Percentiles rank a stretch among this genome's conserved stretches.
phyloP scores from a whole-genome alignment of 2,113 vertebrate genomes.

The Elaphurus davidianus region DNA sequence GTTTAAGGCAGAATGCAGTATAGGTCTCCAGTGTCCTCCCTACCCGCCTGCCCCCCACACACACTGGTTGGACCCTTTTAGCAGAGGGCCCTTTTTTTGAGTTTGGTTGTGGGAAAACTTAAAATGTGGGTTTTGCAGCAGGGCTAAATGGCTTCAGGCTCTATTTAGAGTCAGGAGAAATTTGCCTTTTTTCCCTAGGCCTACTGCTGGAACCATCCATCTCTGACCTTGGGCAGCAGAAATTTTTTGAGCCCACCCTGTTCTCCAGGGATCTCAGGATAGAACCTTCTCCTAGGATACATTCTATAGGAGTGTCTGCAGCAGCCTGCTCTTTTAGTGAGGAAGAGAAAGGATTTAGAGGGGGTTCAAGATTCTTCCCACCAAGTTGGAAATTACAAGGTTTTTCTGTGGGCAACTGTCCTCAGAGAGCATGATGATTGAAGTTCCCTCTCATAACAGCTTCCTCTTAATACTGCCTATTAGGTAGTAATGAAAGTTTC shows the following conservation, averaged over 20 bases:
- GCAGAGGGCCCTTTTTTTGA: not conserved
- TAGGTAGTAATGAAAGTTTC: not conserved
- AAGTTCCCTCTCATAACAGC: not conserved
- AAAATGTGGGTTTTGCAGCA: not conserved
- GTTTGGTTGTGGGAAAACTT: not conserved
- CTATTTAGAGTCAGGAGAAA: not conserved
- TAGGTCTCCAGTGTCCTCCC: not conserved
- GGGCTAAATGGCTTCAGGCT: not conserved
- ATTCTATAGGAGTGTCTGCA: slow-evolving; percentile 45
- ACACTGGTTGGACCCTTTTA: not conserved
- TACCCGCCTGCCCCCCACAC: fast-evolving
- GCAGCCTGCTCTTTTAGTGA: not conserved
- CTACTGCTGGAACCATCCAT: not conserved
- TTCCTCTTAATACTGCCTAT: not conserved
- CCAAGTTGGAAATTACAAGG: slow-evolving; percentile 10
- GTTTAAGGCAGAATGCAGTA: not conserved
- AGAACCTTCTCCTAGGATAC: slow-evolving; percentile 48
- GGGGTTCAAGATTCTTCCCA: not conserved
- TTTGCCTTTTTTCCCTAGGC: not conserved
- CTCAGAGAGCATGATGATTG: not conserved
- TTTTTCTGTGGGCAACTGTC: not conserved
- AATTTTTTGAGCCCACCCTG: slow-evolving; percentile 9
- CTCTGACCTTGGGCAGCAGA: not conserved
- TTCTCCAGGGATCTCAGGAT: slow-evolving; percentile 53
- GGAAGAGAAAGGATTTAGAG: not conserved